Evolutionary conservation across 1,140 invertebrate genomes (phyloP), one percentile per base, ranked within the genome.

Genomic region (Calephelis nemesis): DNA sequence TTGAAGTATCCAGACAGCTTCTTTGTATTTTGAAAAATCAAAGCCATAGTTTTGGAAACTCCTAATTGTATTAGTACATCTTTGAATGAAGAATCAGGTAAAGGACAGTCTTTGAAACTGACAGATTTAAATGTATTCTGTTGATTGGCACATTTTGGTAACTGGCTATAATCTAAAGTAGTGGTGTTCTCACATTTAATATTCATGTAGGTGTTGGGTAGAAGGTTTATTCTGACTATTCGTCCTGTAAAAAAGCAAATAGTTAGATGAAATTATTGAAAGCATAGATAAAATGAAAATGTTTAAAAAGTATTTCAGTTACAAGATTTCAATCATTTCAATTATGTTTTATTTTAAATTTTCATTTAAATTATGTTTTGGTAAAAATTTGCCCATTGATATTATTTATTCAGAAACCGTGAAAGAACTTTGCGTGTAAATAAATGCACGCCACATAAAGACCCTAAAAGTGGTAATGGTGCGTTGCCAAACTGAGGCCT

Each of bases 1-100:
- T 87, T 85, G 42, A 94, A 81, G 45, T 83, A 88, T 48, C 81
- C 78, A 10, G 91, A 90, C n/a, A 93, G 71, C 47, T 93, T 92
- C 9, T 81, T 87, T 47, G 82, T 82, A 49, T 92, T 93, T 77
- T 90, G 84, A 67, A 94, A 93, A 67, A 83, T 82, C 4, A 94
- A 63, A 4, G 75, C 81, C 70, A 91, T 81, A 0, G 93, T 86
- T 58, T 84, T 89, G 0, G 85, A 75, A 4, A 91, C 83, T 60
- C 93, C 91, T 11, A 94, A 74, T 11, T 77, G 80, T 11, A 73
- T 74, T 30, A 92, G 72, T 7, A 91, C 83, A 66, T 92, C 84
- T 73, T 85, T 85, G 50, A 93, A 88, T 1, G 88, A 90, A 6
- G 84, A 77, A n/a, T 67, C 64, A 13, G 92, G 91, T 68, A 92